Evolutionary conservation across 2,888 invertebrate genomes (phyloP).

Genomic region (Hypomecis atomaria): DNA sequence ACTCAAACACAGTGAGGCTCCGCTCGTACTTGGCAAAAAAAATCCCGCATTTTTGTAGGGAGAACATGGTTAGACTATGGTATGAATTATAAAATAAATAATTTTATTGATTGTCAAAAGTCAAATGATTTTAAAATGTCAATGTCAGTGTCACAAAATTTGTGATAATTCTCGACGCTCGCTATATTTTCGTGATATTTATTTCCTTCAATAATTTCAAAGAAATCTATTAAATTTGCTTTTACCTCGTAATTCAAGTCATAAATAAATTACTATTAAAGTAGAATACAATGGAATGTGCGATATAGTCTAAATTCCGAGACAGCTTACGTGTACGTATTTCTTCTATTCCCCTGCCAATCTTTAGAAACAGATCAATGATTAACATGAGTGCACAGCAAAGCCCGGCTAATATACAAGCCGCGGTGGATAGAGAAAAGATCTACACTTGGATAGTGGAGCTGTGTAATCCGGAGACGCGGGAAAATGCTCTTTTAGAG

Average conservation of each 20-base stretch:
- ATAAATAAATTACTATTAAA: neutral
- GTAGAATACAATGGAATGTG: constrained; percentile 32
- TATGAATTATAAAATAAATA: too few relatives aligned
- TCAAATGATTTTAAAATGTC: too few relatives aligned
- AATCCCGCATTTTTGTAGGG: too few relatives aligned
- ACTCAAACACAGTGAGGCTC: too few relatives aligned
- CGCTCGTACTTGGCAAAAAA: too few relatives aligned
- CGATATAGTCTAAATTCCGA: constrained; percentile 46
- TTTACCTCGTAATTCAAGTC: neutral
- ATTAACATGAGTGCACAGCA: constrained; percentile 90
- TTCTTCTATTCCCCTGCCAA: constrained; percentile 50
- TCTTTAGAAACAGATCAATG: constrained; percentile 55
- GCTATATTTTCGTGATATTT: neutral
- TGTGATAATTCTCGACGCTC: too few relatives aligned
- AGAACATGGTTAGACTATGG: too few relatives aligned
- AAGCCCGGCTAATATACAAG: constrained; percentile 89
- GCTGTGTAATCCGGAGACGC: constrained; percentile 95
- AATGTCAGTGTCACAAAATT: too few relatives aligned
- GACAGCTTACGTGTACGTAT: constrained; percentile 51
- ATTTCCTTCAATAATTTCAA: neutral
- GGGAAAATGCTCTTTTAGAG: constrained; percentile 98
- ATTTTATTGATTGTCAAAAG: too few relatives aligned
- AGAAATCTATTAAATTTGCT: neutral
- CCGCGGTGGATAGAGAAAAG: constrained; percentile 93
- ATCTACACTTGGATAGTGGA: constrained; percentile 97